Percentiles rank a stretch among this genome's conserved stretches.
Conservation (phyloP, 2,888 invertebrate genomes). For the Helobdella robusta region DNA sequence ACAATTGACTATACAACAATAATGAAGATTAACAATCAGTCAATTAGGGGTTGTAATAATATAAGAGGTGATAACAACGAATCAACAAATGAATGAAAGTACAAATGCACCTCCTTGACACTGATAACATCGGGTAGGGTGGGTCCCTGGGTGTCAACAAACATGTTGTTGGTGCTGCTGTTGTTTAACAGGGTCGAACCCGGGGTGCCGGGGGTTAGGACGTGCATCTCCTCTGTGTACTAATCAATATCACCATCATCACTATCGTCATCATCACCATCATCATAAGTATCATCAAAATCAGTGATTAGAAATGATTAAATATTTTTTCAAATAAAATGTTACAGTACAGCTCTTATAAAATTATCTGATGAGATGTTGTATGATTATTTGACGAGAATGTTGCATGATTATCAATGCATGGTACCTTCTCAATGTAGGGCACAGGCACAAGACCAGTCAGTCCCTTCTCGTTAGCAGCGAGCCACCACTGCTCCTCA, state of each 20-base stretch:
- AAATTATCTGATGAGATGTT: too few species aligned
- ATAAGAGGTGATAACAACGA: too few species aligned
- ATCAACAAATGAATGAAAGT: too few species aligned
- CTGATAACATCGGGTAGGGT: constrained; percentile 12
- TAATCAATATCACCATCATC: neutral
- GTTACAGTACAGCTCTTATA: too few species aligned
- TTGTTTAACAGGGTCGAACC: neutral
- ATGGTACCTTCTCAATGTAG: constrained; percentile 63
- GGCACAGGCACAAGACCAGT: constrained; percentile 91
- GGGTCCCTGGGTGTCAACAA: neutral
- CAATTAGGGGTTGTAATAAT: too few species aligned
- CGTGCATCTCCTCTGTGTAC: constrained; percentile 18
- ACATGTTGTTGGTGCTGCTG: neutral
- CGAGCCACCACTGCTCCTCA: constrained; percentile 99
- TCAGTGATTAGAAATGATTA: too few species aligned
- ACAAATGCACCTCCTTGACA: constrained; percentile 15
- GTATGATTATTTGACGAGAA: too few species aligned
- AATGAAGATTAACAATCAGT: too few species aligned
- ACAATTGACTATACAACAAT: too few species aligned
- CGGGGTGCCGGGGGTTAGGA: neutral
- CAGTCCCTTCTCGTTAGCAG: constrained; percentile 72
- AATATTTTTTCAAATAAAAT: too few species aligned
- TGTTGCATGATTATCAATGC: too few species aligned
- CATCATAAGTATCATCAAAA: too few species aligned
- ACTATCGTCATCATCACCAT: neutral